Evolutionary conservation across 2,888 invertebrate species (phyloP).

Genomic region (Hemicrepidius hirtus): DNA sequence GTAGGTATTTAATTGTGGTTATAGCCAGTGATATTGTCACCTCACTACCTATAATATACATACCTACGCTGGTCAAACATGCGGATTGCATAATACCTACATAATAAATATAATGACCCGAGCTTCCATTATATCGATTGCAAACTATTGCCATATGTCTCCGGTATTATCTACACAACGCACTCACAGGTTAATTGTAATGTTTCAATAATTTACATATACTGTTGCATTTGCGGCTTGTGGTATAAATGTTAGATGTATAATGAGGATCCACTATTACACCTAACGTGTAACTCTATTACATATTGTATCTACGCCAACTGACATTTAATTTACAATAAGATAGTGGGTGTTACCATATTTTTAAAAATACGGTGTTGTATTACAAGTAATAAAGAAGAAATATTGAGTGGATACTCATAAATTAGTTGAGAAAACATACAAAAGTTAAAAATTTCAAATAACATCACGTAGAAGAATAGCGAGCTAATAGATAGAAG

Average conservation of each 20-base stretch:
- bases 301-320: too few species aligned
- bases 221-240: background rate
- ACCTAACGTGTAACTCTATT: too few species aligned
- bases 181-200: background rate
- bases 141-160: background rate
- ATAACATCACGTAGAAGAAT: too few species aligned
- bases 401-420: too few species aligned
- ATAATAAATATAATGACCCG: slow-evolving; percentile 10
- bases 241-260: too few species aligned
- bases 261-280: too few species aligned
- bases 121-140: slow-evolving; percentile 5
- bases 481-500: background rate
- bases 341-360: too few species aligned
- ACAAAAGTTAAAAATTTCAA: too few species aligned
- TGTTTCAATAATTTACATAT: background rate
- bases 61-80: slow-evolving; percentile 7
- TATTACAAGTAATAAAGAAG: too few species aligned
- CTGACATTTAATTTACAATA: too few species aligned
- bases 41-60: slow-evolving; percentile 29
- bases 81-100: slow-evolving; percentile 11
- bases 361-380: too few species aligned
- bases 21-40: slow-evolving; percentile 57
- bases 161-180: background rate
- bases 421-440: too few species aligned
- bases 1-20: slow-evolving; percentile 1